Evolutionary conservation across 2,113 vertebrate species (phyloP), one percentile per base, ranked within the genome.

Genomic region (Phyllostomus discolor): DNA sequence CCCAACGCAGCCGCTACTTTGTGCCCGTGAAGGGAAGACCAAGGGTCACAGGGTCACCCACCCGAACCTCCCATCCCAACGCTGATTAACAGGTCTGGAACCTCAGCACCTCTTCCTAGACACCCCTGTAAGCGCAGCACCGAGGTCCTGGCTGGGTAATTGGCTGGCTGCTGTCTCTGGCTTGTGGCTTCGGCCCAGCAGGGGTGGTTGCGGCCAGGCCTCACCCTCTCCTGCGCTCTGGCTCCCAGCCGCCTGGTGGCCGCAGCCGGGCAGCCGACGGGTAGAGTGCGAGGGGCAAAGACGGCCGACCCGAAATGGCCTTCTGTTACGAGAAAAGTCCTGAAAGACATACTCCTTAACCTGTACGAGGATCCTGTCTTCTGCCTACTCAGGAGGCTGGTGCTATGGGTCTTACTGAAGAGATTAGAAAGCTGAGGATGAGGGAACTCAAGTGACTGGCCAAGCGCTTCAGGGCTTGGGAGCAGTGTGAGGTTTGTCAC

Each of bases 111-210:
- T 57, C 9, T 11, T 50, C 41, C 43, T 15, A 43, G 11, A 16
- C 14, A 11, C 9, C 52, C 38, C 28, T 76, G 52, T 9, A 69
- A 31, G n/a, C 10, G 1, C 20, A 69, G 67, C 19, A 8, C 2
- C 2, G 33, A 38, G 7, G 7, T 1, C 43, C 1, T 8, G 0
- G 0, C 4, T 14, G 26, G 35, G 1, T 4, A 11, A 48, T 4
- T 46, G 4, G 48, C 48, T 7, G 41, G 6, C 14, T 15, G 3
- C 8, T 14, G 0, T 64, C 59, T 62, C 70, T n/a, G 5, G 4
- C 24, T 1, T 2, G 5, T 1, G 28, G 35, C 6, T 19, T 33
- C 10, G 11, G 38, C 26, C 3, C 3, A 1, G 28, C 19, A 1
- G 17, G 1, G 2, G 41, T 5, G 4, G 9, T 2, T 31, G 33